Evolutionary conservation across 2,113 vertebrate genomes (phyloP).

Genomic region (Micromys minutus): DNA sequence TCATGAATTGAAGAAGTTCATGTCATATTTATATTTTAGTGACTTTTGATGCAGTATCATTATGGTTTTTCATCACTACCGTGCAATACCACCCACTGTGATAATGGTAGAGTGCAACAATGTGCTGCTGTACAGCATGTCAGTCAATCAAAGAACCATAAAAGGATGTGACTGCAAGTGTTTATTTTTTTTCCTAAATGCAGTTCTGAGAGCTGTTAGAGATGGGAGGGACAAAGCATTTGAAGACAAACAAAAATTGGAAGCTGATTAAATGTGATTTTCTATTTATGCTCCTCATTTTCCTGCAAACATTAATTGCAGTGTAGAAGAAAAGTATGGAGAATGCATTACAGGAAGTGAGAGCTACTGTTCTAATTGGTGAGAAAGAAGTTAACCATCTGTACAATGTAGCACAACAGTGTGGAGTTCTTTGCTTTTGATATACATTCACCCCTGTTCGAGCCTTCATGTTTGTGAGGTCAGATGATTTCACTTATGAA

Average conservation of each 20-base stretch:
- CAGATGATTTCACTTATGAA: conserved; percentile 49
- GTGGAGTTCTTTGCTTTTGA: background rate
- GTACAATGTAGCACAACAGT: conserved; percentile 11
- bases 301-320: conserved; percentile 64
- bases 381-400: conserved; percentile 63
- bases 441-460: background rate
- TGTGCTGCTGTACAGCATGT: conserved; percentile 55
- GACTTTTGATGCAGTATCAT: conserved; percentile 59
- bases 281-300: conserved; percentile 58
- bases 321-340: conserved; percentile 34
- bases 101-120: conserved; percentile 65
- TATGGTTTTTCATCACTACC: conserved; percentile 60
- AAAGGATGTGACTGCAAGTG: conserved; percentile 43
- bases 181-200: conserved; percentile 58
- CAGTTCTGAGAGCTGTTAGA: conserved; percentile 31
- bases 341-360: conserved; percentile 57
- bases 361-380: conserved; percentile 67
- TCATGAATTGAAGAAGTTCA: conserved; percentile 48
- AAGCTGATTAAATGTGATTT: conserved; percentile 73
- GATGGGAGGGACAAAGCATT: conserved; percentile 41
- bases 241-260: conserved; percentile 38
- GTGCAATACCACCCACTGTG: conserved; percentile 47
- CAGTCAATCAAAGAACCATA: conserved; percentile 68
- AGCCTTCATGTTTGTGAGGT: conserved; percentile 33
- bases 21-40: conserved; percentile 69